These are phyloP conservation scores for Diploscapter pachys DNA, from an alignment of 1,140 invertebrate species.

Conservation along the genomic window DNA sequence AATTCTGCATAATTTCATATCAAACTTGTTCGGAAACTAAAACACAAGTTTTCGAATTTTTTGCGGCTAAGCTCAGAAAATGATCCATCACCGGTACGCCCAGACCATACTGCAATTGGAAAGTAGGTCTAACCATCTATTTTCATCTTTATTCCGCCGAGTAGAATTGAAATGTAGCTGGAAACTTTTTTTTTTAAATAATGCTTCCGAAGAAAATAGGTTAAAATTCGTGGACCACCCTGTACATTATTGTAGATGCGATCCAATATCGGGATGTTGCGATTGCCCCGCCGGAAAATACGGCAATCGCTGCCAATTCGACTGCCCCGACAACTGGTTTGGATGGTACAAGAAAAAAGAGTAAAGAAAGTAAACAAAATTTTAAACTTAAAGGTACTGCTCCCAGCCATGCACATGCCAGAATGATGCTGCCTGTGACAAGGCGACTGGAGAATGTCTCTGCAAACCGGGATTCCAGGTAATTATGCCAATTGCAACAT, in stretches of 20 bases:
- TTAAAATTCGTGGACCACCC: no score
- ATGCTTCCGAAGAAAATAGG: no score
- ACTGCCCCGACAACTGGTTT: conserved; percentile 36
- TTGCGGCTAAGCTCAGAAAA: no score
- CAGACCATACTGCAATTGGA: no score
- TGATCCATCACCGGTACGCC: no score
- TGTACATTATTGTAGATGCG: conserved; percentile 37
- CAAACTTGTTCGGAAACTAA: no score
- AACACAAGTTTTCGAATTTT: no score
- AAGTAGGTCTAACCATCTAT: not conserved
- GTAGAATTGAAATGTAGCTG: not conserved
- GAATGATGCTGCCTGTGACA: conserved; percentile 53
- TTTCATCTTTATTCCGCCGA: not conserved
- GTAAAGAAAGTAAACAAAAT: conserved; percentile 60
- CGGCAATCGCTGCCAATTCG: conserved; percentile 57
- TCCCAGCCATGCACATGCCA: conserved; percentile 61
- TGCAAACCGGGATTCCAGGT: conserved; percentile 54
- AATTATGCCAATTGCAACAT: conserved; percentile 22
- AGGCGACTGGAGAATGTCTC: conserved; percentile 46
- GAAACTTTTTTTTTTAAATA: not conserved
- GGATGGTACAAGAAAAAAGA: conserved; percentile 21
- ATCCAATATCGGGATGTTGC: conserved; percentile 61
- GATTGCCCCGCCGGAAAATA: conserved; percentile 60
- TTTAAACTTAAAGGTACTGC: conserved; percentile 61
- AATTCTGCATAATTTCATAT: no score